phyloP scores from a whole-genome alignment of 2,888 invertebrate species.

The Branchellion lobata region DNA sequence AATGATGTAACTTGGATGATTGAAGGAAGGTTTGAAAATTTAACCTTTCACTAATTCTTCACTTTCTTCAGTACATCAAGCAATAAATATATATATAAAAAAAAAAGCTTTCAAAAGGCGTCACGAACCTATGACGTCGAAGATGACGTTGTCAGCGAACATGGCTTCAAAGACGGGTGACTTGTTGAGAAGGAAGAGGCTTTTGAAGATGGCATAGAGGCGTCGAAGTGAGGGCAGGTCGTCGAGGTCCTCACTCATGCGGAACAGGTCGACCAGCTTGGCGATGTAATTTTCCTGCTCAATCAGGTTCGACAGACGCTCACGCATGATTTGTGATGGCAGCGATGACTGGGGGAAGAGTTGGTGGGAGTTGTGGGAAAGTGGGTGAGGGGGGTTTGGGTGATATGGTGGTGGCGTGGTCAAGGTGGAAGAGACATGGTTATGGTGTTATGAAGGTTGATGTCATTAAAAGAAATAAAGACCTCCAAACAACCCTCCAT shows the following conservation, averaged over 20 bases:
- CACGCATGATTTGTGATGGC: constrained; percentile 84
- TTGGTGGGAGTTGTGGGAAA: background rate
- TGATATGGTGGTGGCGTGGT: too few relatives aligned
- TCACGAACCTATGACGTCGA: constrained; percentile 75
- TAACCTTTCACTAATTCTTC: too few relatives aligned
- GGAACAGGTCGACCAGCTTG: constrained; percentile 82
- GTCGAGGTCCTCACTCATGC: constrained; percentile 94
- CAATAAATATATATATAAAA: too few relatives aligned
- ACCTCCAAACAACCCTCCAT: too few relatives aligned
- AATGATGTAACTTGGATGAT: too few relatives aligned
- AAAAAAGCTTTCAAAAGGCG: too few relatives aligned
- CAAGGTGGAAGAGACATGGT: too few relatives aligned
- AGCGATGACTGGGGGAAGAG: constrained; percentile 64
- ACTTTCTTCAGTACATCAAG: too few relatives aligned
- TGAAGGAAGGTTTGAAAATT: too few relatives aligned
- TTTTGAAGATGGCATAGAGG: constrained; percentile 95
- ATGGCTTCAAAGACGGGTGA: constrained; percentile 94
- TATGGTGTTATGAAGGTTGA: too few relatives aligned
- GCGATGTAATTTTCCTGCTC: constrained; percentile 93
- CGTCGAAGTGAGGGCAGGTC: constrained; percentile 84
- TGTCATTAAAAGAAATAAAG: too few relatives aligned
- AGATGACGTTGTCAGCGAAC: constrained; percentile 92
- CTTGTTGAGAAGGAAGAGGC: constrained; percentile 95
- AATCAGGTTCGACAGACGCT: constrained; percentile 86
- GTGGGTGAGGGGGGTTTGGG: too few relatives aligned